Conservation (phyloP, 2,888 invertebrate genomes). For the Drosophila subquinaria region DNA sequence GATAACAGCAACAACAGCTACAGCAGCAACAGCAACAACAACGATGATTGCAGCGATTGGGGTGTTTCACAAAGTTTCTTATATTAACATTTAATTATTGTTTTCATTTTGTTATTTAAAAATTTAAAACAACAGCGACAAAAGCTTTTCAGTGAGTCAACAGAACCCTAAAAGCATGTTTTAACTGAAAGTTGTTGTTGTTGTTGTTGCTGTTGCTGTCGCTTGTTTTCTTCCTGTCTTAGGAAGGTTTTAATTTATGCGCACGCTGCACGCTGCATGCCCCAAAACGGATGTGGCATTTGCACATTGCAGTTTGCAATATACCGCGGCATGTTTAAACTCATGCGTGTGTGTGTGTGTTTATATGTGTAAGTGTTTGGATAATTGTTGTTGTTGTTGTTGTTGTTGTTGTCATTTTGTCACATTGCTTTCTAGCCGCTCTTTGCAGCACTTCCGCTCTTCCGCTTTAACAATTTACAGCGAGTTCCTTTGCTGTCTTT, state of each 20-base stretch:
- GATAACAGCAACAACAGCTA: background rate
- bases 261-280: constrained; percentile 48
- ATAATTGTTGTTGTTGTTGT: constrained; percentile 10
- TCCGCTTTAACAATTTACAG: constrained; percentile 26
- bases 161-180: constrained; percentile 4
- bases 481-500: background rate
- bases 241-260: constrained; percentile 61
- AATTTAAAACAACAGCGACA: background rate
- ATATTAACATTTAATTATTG: too few species aligned
- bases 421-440: constrained; percentile 3
- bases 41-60: background rate
- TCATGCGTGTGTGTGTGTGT: background rate
- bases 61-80: too few species aligned
- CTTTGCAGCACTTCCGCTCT: constrained; percentile 44
- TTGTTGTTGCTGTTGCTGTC: constrained; percentile 40
- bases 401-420: background rate
- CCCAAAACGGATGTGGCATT: constrained; percentile 71
- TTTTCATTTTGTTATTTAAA: background rate
- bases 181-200: constrained; percentile 16
- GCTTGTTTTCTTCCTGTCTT: constrained; percentile 34
- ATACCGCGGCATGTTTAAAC: constrained; percentile 20
- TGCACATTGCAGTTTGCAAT: constrained; percentile 37
- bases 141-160: constrained; percentile 8
- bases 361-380: background rate
- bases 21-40: background rate